A percentile compares a stretch with the other conserved stretches of the same genome.
Evolutionary conservation across 2,113 vertebrate species (phyloP).

Genomic region (Hipposideros armiger): DNA sequence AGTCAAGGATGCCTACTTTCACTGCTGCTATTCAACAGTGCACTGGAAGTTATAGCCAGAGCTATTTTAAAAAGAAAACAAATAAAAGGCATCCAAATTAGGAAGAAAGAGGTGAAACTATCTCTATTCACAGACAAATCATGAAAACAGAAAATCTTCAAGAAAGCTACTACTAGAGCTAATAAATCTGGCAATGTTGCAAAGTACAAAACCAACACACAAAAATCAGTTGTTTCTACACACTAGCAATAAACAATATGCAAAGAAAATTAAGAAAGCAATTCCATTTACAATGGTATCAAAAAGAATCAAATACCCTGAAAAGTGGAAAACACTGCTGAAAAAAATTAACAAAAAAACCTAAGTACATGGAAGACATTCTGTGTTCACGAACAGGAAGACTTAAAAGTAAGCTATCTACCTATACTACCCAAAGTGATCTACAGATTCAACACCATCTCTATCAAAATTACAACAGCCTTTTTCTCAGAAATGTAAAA

Average conservation of each 20-base stretch:
- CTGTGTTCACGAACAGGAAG: background rate
- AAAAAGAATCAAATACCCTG: background rate
- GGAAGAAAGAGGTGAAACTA: constrained; percentile 3
- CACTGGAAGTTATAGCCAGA: background rate
- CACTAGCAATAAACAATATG: background rate
- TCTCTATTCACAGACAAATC: background rate
- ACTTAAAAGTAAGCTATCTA: constrained; percentile 16
- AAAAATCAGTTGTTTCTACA: constrained; percentile 32
- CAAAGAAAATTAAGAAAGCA: constrained; percentile 18
- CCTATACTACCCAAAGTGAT: constrained; percentile 16
- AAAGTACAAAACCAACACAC: background rate
- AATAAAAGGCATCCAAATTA: background rate
- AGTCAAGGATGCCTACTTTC: background rate
- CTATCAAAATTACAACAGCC: background rate
- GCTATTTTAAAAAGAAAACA: background rate
- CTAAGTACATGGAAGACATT: background rate
- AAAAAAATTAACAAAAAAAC: background rate
- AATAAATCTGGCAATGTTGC: background rate
- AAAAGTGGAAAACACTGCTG: constrained; percentile 6
- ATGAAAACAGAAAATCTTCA: background rate
- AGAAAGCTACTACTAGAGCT: background rate
- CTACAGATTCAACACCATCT: constrained; percentile 24
- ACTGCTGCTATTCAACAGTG: background rate
- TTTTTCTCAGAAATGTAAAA: constrained; percentile 24
- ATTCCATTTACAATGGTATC: background rate